A percentile compares a stretch with the other conserved stretches of the same genome.
phyloP scores from a whole-genome alignment of 2,797 vertebrate genomes.

The Acanthurus leucopareius region DNA sequence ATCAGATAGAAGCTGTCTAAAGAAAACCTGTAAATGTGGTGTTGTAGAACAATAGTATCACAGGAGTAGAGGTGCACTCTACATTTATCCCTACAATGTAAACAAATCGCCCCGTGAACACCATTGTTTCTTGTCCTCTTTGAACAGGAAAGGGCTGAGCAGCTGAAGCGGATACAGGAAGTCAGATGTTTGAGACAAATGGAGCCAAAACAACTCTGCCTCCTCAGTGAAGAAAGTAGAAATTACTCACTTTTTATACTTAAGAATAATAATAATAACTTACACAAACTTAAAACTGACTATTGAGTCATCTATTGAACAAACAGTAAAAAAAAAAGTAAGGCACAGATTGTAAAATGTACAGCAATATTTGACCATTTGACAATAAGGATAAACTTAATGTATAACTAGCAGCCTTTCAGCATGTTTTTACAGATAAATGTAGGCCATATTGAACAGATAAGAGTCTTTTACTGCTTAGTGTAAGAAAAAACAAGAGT shows the following conservation, averaged over 20 bases:
- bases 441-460: neutral
- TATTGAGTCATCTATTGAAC: neutral
- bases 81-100: neutral
- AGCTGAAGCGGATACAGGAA: conserved; percentile 59
- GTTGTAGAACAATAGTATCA: conserved; percentile 58
- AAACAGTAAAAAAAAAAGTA: neutral
- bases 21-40: neutral
- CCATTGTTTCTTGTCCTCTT: conserved; percentile 58
- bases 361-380: neutral
- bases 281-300: neutral
- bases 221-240: neutral
- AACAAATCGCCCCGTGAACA: conserved; percentile 28
- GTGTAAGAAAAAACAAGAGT: neutral
- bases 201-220: conserved; percentile 12
- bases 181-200: conserved; percentile 37
- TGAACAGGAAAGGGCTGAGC: conserved; percentile 72
- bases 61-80: conserved; percentile 22
- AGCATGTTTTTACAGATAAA: neutral
- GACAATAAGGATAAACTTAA: too few relatives aligned
- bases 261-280: neutral
- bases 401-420: neutral
- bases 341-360: neutral
- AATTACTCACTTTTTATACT: neutral
- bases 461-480: neutral
- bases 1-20: neutral